Evolutionary conservation across 2,888 invertebrate genomes (phyloP).

Genomic region (Tenthredo distinguenda): DNA sequence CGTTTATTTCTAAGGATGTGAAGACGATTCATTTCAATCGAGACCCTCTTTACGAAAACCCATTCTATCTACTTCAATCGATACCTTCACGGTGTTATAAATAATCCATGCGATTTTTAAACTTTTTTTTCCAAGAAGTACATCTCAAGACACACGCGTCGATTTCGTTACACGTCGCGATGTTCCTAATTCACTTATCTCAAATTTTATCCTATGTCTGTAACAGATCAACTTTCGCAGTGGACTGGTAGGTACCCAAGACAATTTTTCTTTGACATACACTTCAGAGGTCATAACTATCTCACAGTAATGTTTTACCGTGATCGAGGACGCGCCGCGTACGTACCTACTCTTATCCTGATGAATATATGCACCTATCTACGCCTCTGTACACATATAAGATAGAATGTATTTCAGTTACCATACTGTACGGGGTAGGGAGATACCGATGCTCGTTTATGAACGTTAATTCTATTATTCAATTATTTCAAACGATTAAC

Average conservation of each 20-base stretch:
- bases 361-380: background rate
- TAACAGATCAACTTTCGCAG: background rate
- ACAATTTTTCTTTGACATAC: conserved; percentile 36
- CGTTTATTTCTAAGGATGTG: no score
- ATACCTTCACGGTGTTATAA: no score
- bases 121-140: no score
- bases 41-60: no score
- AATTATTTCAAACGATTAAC: background rate
- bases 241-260: no score
- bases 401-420: background rate
- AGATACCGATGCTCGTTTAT: background rate
- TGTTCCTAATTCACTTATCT: background rate
- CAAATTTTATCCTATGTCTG: background rate
- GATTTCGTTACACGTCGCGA: background rate
- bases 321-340: conserved; percentile 28
- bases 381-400: background rate
- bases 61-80: no score
- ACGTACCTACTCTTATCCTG: conserved; percentile 1
- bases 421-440: background rate
- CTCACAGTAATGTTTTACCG: conserved; percentile 42
- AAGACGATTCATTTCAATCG: no score
- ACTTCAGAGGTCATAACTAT: conserved; percentile 45
- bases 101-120: no score
- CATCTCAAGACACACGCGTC: no score
- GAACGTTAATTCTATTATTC: background rate